Base-by-base conservation (phyloP, 2,888 invertebrate genomes). In the Ichneumoninae sp. region DNA sequence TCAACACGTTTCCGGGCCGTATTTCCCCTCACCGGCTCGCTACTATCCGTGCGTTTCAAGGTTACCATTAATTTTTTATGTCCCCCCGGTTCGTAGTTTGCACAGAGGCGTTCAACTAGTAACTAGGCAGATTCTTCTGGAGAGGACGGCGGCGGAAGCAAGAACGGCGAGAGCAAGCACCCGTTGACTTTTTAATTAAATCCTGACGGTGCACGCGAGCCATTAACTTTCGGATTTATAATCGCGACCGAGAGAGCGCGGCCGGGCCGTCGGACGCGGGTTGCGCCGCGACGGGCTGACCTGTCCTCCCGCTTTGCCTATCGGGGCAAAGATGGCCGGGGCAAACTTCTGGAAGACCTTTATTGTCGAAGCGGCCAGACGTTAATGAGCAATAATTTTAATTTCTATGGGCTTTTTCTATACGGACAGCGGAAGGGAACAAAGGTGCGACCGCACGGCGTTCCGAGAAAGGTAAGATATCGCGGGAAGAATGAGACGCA, bases 181-280 rank as follows among this genome's bases (percentile, higher is more conserved):
- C 66, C 76, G 65, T 66, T 52, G 66, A 52, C 81, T 91, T 92
- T 92, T 92, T 92, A 91, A 91, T 92, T 92, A 92, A 92, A 92
- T 92, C 88, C 89, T 40, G 76, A 89, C 90, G 87, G 85, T 68
- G 81, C 84, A 86, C 52, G 63, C 65, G 50, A 66, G 85, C 89
- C 85, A 89, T 92, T 91, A 91, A 91, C 91, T 90, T 88, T 86
- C 87, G 88, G 90, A 91, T 91, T 92, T 92, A 91, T 91, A 91
- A 91, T 91, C 88, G 89, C 84, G 83, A 87, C 87, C 66, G 66
- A 54, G 75, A 6, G 57, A 33, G 50, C 83, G 85, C 86, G 86
- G 50, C 77, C 81, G 74, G 22, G 22, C 22, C 33, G 63, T 40
- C 8, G 26, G 26, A 26, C 26, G 26, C 63, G 63, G 47, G 40